phyloP scores from a whole-genome alignment of 2,113 vertebrate genomes.

The Neotragus pygmaeus region DNA sequence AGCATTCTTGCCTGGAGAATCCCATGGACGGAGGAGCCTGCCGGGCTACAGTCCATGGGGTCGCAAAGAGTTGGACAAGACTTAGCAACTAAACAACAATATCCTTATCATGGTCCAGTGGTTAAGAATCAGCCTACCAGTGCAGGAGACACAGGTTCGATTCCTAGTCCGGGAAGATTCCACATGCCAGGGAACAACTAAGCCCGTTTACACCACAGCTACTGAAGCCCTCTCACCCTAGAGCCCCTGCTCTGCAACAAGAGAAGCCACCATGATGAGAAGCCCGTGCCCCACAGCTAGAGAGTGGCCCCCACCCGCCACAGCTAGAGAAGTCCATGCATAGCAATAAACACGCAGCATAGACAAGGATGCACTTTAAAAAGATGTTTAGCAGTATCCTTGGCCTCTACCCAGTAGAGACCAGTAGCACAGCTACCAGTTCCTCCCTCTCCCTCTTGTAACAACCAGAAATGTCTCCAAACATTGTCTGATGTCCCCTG shows the following conservation, averaged over 20 bases:
- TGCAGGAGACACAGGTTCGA: neutral
- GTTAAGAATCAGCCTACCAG: neutral
- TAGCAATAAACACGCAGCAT: neutral
- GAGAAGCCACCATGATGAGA: neutral
- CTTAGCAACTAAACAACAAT: neutral
- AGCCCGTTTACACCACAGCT: neutral
- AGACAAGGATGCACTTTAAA: neutral
- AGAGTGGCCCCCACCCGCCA: neutral
- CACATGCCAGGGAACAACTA: neutral
- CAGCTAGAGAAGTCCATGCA: neutral
- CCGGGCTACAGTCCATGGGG: neutral
- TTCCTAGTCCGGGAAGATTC: neutral
- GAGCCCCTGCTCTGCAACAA: neutral
- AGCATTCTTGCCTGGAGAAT: neutral
- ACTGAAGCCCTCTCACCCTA: neutral
- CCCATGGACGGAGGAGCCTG: neutral
- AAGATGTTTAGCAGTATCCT: neutral
- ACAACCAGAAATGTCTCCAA: neutral
- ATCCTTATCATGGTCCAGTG: neutral
- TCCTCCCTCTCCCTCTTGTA: neutral
- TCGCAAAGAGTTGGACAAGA: accelerated
- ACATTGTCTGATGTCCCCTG: too few relatives aligned
- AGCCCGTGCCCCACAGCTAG: neutral
- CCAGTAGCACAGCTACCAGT: neutral
- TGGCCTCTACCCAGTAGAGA: neutral